Base-by-base conservation (phyloP, 2,888 invertebrate genomes). In the Megaustenia siamemsis region DNA sequence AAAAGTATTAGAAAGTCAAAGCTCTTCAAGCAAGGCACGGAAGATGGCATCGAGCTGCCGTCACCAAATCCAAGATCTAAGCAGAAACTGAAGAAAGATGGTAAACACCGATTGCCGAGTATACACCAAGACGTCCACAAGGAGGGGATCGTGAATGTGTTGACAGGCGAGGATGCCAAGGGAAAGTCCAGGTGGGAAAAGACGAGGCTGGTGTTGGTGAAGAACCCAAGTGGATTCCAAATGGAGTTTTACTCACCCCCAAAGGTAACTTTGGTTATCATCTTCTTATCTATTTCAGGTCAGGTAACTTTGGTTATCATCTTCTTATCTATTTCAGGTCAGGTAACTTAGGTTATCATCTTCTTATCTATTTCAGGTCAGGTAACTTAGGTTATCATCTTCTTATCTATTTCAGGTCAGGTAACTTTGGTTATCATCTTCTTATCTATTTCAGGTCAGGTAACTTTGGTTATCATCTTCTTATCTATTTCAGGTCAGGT, bases 181-280 rank as follows among this genome's bases (percentile, higher is more conserved):
- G 96, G 96, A 15, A 97, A 97, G 28, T 96, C 97, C 45, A 97
- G 97, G 94, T 99, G 98, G 98, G 98, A 98, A 93, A 97, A 96
- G 94, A 98, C 98, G 93, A 96, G 98, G 90, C 94, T 99, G 89
- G 97, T 97, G 0, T 95, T 99, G 83, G 97, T 98, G 15, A 98
- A 98, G 94, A 97, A 98, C 40, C 97, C 97, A 40, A 98, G 83
- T 66, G 98, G 98, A 66, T 98, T 97, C 92, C 97, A 97, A 96
- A 94, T 99, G 84, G 98, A 99, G 94, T 98, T 99, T 94, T 99
- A 98, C 94, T 97, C 97, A 6, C 98, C 98, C 12, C 98, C 98
- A 0, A 95, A 98, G 95, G 97, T 96, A 94, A 82, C 38, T 1
- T 38, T 32, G 32, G 0, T 8, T n/a, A n/a, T n/a, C n/a, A n/a